phyloP scores from a whole-genome alignment of 2,888 invertebrate species.

The Hyposoter dolosus region DNA sequence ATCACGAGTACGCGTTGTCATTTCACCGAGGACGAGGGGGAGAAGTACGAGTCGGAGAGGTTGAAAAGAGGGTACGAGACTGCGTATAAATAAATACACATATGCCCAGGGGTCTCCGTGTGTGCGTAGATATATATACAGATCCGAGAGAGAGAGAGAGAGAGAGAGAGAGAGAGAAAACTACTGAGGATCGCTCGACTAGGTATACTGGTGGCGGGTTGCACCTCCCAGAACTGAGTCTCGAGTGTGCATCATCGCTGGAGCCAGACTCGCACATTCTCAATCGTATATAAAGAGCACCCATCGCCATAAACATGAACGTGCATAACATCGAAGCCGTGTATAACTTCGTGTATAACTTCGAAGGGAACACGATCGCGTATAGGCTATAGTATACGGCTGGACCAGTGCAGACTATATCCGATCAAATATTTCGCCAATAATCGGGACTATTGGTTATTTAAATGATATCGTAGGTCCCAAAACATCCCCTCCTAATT shows the following conservation, averaged over 20 bases:
- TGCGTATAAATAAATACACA: neutral
- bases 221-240: slow-evolving; percentile 41
- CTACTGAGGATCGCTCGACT: slow-evolving; percentile 55
- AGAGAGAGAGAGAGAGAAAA: neutral
- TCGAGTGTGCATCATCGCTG: slow-evolving; percentile 53
- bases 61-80: slow-evolving; percentile 5
- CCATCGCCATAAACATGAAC: slow-evolving; percentile 38
- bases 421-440: too few species aligned
- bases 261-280: slow-evolving; percentile 2
- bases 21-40: slow-evolving; percentile 24
- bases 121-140: too few species aligned
- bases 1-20: slow-evolving; percentile 31
- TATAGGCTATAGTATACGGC: neutral
- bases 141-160: neutral
- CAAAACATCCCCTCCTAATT: too few species aligned
- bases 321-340: neutral
- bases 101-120: too few species aligned
- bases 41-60: slow-evolving; percentile 1
- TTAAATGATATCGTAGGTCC: too few species aligned
- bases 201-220: slow-evolving; percentile 47
- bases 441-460: too few species aligned
- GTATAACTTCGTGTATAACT: neutral
- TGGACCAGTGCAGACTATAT: too few species aligned
- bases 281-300: slow-evolving; percentile 8
- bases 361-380: neutral